Evolutionary conservation across 2,888 invertebrate genomes (phyloP), one percentile per base, ranked within the genome.

Genomic region (Acrobeloides nanus): DNA sequence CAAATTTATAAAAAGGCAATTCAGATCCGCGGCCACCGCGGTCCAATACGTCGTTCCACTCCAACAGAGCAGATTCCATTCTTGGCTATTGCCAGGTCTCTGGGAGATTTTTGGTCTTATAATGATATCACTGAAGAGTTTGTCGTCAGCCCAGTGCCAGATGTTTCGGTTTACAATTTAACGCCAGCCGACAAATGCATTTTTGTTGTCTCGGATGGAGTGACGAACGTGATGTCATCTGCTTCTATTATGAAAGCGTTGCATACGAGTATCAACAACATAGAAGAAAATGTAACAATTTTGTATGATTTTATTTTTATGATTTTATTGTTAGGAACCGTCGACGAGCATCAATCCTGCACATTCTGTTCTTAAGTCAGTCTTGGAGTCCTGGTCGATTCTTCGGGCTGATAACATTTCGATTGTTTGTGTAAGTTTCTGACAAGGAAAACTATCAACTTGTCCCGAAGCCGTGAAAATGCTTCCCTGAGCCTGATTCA

Each of bases 81-180:
- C 74, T 78, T 97, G 58, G 93, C 95, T 1, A 92, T 97, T 12
- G 93, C 95, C 1, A 81, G 95, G 65, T 89, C 92, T 29, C 78
- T 95, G 38, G 95, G 83, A 38, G 95, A 95, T 76, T 80, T 97
- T 15, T 97, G 95, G 95, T 92, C 92, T 68, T 93, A 89, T 75
- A 92, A 93, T 77, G 85, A 86, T 1, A 83, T 83, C 49, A 82
- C 84, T 62, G 84, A 89, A 75, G 84, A 86, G 75, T 97, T 89
- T 77, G 85, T 92, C 17, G 93, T 97, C n/a, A 90, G 90, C 25
- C 95, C 95, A 0, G 89, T 89, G 75, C 95, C 95, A 0, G 95
- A 97, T 78, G 87, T 92, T 10, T 82, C 83, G 50, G 89, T 90
- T 1, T 82, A 87, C 12, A 80, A 82, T 41, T 82, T 79, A 23